Base-by-base conservation (phyloP, 2,888 invertebrate genomes). In the Carpatolechia fugitivella region DNA sequence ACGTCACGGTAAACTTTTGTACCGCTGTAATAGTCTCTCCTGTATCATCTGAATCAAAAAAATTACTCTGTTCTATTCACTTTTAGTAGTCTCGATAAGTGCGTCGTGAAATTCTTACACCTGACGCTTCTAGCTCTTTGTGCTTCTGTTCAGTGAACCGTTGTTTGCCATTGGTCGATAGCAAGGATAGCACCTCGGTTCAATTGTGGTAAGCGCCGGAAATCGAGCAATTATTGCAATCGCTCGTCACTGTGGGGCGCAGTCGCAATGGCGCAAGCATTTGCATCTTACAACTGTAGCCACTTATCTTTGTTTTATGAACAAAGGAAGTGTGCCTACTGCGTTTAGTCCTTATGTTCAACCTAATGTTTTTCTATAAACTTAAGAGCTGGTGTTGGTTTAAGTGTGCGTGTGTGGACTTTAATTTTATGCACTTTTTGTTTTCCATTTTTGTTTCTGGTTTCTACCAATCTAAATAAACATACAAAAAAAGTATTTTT, bases 241-340 rank as follows among this genome's bases (percentile, higher is more conserved):
- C 33, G 40, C 57, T 33, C 10, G 30, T 20, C 50, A 33, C 51
- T 8, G 36, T 14, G 35, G 52, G 52, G 52, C 14, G 51, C 47
- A 38, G 52, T 48, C 14, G 51, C 47, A 38, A 10, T n/a, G 52
- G 52, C 14, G 51, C 47, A 38, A 10, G 16, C 40, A 55, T 57
- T 52, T 57, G 57, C 57, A 55, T 52, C 40, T 57, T 55, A 57
- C 57, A 57, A 24, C 40, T 31, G 40, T 52, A 48, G 35, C 47
- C 55, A 57, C 54, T 57, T 57, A 54, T 48, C 54, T 13, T 38
- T 38, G 36, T 49, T 20, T 20, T 13, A 49, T n/a, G 49, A 35
- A 49, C 33, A 49, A 49, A 33, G 35, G 35, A 48, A 41, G 40
- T 18, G 20, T 13, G 20, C 20, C 44, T 44, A 20, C 44, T 44